These are phyloP conservation scores for Myotis vivesi DNA, from an alignment of 2,797 vertebrate genomes.

Conservation along the genomic window DNA sequence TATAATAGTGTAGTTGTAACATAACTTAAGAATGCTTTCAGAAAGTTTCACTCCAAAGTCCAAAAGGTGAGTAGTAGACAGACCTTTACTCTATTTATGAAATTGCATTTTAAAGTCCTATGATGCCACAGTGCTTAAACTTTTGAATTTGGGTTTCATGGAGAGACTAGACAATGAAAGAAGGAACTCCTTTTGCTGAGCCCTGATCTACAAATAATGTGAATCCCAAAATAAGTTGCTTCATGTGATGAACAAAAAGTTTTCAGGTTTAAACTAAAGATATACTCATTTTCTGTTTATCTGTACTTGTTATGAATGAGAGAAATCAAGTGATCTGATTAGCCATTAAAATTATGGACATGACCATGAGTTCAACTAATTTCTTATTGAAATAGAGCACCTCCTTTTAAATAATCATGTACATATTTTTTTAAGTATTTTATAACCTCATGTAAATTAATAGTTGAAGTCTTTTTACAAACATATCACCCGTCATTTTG, in stretches of 20 bases:
- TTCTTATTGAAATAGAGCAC: constrained; percentile 34
- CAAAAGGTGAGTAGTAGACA: not conserved
- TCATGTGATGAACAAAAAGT: not conserved
- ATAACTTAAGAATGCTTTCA: not conserved
- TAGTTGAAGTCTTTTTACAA: constrained; percentile 46
- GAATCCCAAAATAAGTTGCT: constrained; percentile 20
- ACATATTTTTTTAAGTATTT: constrained; percentile 60
- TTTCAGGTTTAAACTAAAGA: constrained; percentile 28
- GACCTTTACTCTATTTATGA: not conserved
- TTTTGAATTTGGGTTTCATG: not conserved
- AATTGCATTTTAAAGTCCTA: constrained; percentile 14
- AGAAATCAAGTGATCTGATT: constrained; percentile 51
- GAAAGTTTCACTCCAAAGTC: not conserved
- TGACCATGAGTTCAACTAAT: not conserved
- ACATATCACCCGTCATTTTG: not conserved
- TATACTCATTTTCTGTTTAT: constrained; percentile 27
- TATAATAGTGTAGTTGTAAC: not conserved
- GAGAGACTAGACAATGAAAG: not conserved
- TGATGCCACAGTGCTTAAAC: not conserved
- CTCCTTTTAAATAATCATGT: constrained; percentile 54
- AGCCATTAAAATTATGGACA: constrained; percentile 5
- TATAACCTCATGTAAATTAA: constrained; percentile 43
- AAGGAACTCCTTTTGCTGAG: not conserved
- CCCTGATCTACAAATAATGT: constrained; percentile 2
- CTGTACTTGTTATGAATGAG: constrained; percentile 7